Evolutionary conservation across 2,797 vertebrate genomes (phyloP), one percentile per base, ranked within the genome.

Genomic region (Distichodus sexfasciatus): DNA sequence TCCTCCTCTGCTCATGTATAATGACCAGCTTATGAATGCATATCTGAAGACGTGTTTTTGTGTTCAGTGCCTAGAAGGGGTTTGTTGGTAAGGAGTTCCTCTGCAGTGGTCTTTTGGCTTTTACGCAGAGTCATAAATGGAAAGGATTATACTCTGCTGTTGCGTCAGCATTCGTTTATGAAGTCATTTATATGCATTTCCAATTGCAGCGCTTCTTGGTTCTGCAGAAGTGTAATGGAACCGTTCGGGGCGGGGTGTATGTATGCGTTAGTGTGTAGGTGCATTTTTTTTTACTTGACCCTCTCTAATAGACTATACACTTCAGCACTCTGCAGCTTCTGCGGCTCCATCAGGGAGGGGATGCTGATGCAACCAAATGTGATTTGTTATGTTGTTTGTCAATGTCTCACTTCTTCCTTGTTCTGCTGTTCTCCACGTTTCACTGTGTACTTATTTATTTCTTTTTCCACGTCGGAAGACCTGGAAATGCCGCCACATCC

Each of bases 351-450:
- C 15, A 8, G 29, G 19, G 17, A 51, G 28, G 68, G 69, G 64
- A 50, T 58, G 66, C 78, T 77, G 73, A 73, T 66, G 68, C 60
- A 38, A 57, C 41, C 19, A 38, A 58, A 77, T 43, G 15, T 23
- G 7, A 43, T 68, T 75, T 66, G 44, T 69, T 64, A 48, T 24
- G 46, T 31, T 31, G 46, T 79, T 75, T 79, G 66, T 79, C 73
- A 53, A 17, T 46, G 48, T 71, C 69, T 65, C n/a, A n/a, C 66
- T 36, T 63, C 53, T 26, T 23, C 67, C 15, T 26, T 8, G 38
- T 48, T 35, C 36, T 17, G 1, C 11, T 54, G n/a, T 67, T 60
- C 8, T 40, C 14, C 46, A 14, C 29, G 11, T 6, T 41, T 54
- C n/a, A 31, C 19, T 29, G 10, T 53, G 29, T 4, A 33, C 9